phyloP scores from a whole-genome alignment of 2,888 invertebrate genomes.

The Ctenicera cuprea region DNA sequence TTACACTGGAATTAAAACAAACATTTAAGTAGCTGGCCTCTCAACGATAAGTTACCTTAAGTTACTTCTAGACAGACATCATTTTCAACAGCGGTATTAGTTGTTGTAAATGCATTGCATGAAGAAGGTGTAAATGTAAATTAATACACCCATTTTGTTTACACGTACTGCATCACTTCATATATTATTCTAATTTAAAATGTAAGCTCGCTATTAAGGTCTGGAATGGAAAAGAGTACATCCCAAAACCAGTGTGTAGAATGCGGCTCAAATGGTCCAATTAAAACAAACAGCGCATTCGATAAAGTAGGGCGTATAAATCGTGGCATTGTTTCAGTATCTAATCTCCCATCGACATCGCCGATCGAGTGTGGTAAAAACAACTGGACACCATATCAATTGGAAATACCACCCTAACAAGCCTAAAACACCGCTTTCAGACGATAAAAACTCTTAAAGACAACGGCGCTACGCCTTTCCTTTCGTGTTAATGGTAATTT shows the following conservation, averaged over 20 bases:
- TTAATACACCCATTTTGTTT: too few relatives aligned
- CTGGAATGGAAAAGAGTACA: constrained; percentile 15
- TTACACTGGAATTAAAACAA: too few relatives aligned
- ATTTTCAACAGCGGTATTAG: too few relatives aligned
- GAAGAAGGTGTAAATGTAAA: too few relatives aligned
- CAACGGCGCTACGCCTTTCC: constrained; percentile 36
- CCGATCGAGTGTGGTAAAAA: constrained; percentile 66
- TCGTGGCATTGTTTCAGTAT: constrained; percentile 71
- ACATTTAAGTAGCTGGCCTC: too few relatives aligned
- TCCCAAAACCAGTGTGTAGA: constrained; percentile 51
- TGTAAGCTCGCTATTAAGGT: neutral
- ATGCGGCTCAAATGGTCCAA: constrained; percentile 64
- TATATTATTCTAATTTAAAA: constrained; percentile 1
- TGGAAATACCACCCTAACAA: constrained; percentile 70
- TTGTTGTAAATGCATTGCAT: too few relatives aligned
- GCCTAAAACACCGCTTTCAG: constrained; percentile 62
- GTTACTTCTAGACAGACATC: too few relatives aligned
- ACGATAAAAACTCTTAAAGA: constrained; percentile 44
- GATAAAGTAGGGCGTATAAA: constrained; percentile 71
- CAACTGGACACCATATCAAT: constrained; percentile 67
- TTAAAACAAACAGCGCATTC: constrained; percentile 66
- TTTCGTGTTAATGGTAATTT: constrained; percentile 51
- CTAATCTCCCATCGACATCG: constrained; percentile 71
- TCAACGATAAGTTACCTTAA: too few relatives aligned
- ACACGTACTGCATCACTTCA: too few relatives aligned